These are phyloP conservation scores for Himalopsyche japonica DNA, from an alignment of 2,888 invertebrate genomes.

Conservation along the genomic window DNA sequence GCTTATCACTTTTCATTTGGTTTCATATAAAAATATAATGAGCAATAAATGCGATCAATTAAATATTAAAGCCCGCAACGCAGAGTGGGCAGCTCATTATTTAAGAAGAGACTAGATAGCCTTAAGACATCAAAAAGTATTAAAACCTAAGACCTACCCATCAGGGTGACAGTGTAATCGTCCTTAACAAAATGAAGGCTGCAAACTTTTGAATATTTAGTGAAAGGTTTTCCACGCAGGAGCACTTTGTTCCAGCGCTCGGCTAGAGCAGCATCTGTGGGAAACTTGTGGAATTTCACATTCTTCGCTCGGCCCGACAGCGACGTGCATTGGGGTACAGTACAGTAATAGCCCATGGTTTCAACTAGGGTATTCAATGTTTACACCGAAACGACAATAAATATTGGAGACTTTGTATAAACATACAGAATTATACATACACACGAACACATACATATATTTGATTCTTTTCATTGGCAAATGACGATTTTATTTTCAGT, in stretches of 20 bases:
- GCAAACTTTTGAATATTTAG: conserved; percentile 60
- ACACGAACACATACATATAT: background rate
- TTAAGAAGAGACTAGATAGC: no score
- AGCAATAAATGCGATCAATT: no score
- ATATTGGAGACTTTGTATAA: background rate
- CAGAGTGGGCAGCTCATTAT: no score
- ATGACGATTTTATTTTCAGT: background rate
- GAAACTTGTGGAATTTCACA: conserved; percentile 58
- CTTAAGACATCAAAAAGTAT: background rate
- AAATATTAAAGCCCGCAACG: no score
- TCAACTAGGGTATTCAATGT: background rate
- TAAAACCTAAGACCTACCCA: conserved; percentile 57
- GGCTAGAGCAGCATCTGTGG: conserved; percentile 54
- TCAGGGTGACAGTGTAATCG: conserved; percentile 55
- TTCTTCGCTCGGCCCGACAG: conserved; percentile 60
- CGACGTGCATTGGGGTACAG: conserved; percentile 58
- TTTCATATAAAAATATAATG: no score
- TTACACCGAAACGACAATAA: background rate
- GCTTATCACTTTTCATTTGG: no score
- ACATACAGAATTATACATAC: background rate
- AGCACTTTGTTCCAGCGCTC: conserved; percentile 55
- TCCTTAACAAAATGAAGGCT: conserved; percentile 56
- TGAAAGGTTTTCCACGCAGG: conserved; percentile 57
- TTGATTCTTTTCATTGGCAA: background rate
- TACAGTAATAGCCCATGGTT: conserved; percentile 58